phyloP scores from a whole-genome alignment of 23 tunicate species.

The Ciona savignyi region DNA sequence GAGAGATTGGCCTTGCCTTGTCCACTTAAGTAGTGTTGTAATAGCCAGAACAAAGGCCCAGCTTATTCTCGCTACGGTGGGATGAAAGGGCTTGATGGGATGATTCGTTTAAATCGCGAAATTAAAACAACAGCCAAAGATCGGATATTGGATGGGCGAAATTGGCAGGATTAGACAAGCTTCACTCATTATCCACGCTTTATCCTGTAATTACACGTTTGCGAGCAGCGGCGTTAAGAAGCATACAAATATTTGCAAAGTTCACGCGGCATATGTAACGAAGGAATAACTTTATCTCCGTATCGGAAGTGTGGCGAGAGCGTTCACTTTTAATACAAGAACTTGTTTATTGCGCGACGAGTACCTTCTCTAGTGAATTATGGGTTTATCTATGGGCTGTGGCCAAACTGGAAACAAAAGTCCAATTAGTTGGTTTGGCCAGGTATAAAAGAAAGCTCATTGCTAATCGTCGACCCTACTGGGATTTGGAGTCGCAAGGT shows the following conservation, averaged over 20 bases:
- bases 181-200: background rate
- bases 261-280: background rate
- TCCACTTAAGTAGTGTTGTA: background rate
- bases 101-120: background rate
- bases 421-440: background rate
- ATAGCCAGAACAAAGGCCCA: background rate
- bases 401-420: too few relatives aligned
- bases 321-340: too few relatives aligned
- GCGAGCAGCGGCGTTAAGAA: background rate
- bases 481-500: background rate
- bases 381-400: too few relatives aligned
- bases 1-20: constrained; percentile 1
- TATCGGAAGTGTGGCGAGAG: too few relatives aligned
- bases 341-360: too few relatives aligned
- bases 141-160: background rate
- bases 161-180: background rate
- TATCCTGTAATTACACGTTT: background rate
- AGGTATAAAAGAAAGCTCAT: background rate
- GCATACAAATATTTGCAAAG: background rate
- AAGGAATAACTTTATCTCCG: background rate
- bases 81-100: background rate
- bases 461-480: background rate
- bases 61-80: background rate
- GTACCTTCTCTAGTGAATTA: too few relatives aligned
- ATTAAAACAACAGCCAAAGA: background rate